Evolutionary conservation across 2,113 vertebrate species (phyloP), one percentile per base, ranked within the genome.

Genomic region (Mastomys coucha): DNA sequence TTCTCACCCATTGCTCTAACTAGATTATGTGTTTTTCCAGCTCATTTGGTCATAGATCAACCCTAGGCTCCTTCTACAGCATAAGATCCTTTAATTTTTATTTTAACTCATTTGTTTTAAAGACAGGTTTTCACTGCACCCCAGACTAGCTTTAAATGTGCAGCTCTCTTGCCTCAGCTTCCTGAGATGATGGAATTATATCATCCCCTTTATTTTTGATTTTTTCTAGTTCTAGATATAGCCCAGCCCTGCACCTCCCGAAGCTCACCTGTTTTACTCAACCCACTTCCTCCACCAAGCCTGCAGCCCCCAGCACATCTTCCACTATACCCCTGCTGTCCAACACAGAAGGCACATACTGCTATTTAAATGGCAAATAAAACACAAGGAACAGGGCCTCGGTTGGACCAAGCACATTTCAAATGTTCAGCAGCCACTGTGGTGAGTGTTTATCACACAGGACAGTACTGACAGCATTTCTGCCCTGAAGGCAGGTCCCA

Each of bases 311-410:
- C 0, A 56, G 60, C 7, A 78, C 53, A 82, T 78, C 53, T 76
- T 65, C 60, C 4, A 6, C 60, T 20, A n/a, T 1, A 5, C 60
- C 42, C 36, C 24, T 42, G 26, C 39, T 73, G 17, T n/a, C 75
- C 36, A 58, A 22, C 13, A 70, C 9, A 91, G 53, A 33, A 65
- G 73, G 28, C 51, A 56, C 12, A 67, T 26, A 56, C 84, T 31
- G 39, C 67, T 85, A 72, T 42, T 97, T 90, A 90, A 88, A 78
- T 31, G n/a, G 20, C 28, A 33, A 95, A 36, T 92, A 87, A 14
- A 76, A 65, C 24, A 63, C 89, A 91, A 86, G 19, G 24, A 77
- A 77, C n/a, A 88, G 60, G 39, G 51, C 87, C 58, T 96, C 10
- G 69, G 39, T 17, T 94, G 28, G 31, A 75, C 39, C 26, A 85